phyloP scores from a whole-genome alignment of 1,140 invertebrate genomes.

The Macrostomum lignano region DNA sequence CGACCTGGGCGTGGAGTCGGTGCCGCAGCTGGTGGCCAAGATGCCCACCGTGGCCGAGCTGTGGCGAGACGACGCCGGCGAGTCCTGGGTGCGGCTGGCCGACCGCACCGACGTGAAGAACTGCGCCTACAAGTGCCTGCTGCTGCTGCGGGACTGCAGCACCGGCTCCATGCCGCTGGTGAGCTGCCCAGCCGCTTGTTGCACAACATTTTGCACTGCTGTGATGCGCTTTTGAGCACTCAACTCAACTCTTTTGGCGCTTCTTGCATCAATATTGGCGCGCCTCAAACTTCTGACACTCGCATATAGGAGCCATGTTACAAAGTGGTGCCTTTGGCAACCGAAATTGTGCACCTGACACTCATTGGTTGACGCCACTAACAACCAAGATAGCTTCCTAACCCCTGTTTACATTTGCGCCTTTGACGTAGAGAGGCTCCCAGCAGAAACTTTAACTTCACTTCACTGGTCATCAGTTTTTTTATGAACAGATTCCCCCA shows the following conservation, averaged over 20 bases:
- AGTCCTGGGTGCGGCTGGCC: conserved; percentile 14
- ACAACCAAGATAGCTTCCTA: too few relatives aligned
- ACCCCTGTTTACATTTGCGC: too few relatives aligned
- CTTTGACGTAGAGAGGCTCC: too few relatives aligned
- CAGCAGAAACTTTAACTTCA: too few relatives aligned
- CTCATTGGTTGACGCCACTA: too few relatives aligned
- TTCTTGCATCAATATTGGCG: not conserved
- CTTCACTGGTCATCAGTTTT: too few relatives aligned
- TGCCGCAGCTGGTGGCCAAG: conserved; percentile 14
- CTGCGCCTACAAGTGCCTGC: conserved; percentile 30
- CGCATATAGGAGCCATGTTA: not conserved
- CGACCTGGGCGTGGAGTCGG: conserved; percentile 14
- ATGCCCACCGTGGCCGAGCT: conserved; percentile 17
- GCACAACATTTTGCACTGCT: conserved; percentile 6
- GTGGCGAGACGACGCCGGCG: conserved; percentile 14
- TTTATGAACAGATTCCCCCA: too few relatives aligned
- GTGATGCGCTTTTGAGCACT: not conserved
- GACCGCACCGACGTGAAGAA: conserved; percentile 13
- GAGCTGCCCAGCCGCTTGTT: conserved; percentile 28
- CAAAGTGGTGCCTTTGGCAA: not conserved
- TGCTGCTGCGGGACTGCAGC: conserved; percentile 33
- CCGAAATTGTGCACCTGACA: not conserved
- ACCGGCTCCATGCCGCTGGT: conserved; percentile 27
- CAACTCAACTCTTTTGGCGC: not conserved
- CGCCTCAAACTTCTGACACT: not conserved